These are phyloP conservation scores for Spermophilus dauricus DNA, from an alignment of 2,113 vertebrate species.

Conservation along the genomic window DNA sequence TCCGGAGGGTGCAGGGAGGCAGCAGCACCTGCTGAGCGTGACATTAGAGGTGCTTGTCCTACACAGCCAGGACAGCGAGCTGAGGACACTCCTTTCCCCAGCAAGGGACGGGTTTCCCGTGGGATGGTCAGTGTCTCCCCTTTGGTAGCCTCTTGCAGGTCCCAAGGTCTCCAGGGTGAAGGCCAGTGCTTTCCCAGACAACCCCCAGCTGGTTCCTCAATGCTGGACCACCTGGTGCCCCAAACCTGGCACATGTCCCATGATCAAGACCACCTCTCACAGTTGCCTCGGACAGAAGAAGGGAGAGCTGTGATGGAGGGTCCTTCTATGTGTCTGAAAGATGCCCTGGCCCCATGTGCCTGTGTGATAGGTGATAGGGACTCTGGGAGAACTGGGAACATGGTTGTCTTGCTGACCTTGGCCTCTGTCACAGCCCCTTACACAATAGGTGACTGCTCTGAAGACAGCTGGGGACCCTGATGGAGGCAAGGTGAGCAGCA, in stretches of 20 bases:
- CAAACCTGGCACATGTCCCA: not conserved
- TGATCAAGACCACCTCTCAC: not conserved
- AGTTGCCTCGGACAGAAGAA: not conserved
- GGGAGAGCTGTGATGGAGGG: not conserved
- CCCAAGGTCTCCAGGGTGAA: not conserved
- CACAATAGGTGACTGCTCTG: not conserved
- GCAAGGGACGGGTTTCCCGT: not conserved
- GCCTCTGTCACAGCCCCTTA: not conserved
- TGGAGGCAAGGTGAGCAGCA: not conserved
- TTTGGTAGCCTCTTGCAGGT: not conserved
- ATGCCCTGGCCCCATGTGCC: not conserved
- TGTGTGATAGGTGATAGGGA: not conserved
- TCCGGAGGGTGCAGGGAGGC: not conserved
- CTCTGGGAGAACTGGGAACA: fast-evolving
- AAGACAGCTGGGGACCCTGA: not conserved
- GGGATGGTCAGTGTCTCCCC: not conserved
- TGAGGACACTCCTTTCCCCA: not conserved
- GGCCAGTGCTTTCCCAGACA: not conserved
- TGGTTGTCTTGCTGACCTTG: not conserved
- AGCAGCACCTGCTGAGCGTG: too few species aligned
- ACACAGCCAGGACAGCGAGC: not conserved
- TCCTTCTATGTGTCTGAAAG: not conserved
- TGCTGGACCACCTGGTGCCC: not conserved
- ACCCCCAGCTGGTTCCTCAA: not conserved
- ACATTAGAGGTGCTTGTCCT: not conserved